Percentiles rank a stretch among this genome's conserved stretches.
These are phyloP conservation scores for Agraylea sexmaculata DNA, from an alignment of 1,140 invertebrate genomes.

Conservation along the genomic window DNA sequence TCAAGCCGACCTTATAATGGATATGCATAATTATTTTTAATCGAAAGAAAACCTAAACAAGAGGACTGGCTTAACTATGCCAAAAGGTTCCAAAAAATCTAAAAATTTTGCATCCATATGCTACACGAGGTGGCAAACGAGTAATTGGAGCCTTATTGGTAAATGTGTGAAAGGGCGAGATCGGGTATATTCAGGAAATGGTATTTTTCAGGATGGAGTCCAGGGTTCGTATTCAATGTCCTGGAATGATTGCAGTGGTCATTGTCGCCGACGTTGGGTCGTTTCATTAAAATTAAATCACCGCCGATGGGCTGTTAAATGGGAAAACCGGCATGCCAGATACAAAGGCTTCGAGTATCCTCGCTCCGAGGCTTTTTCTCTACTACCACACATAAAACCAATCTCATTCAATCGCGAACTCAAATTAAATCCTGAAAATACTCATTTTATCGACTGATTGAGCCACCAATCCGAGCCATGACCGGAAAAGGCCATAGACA, in stretches of 20 bases:
- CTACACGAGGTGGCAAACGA: not conserved
- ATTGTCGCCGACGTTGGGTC: not conserved
- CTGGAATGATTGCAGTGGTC: not conserved
- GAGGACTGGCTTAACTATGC: too few species aligned
- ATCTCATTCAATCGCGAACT: not conserved
- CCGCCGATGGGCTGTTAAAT: conserved; percentile 2
- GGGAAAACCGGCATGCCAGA: not conserved
- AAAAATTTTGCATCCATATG: too few species aligned
- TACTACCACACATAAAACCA: not conserved
- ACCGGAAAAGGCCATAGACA: too few species aligned
- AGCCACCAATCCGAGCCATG: too few species aligned
- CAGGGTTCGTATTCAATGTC: not conserved
- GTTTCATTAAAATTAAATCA: conserved; percentile 5
- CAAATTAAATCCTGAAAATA: not conserved
- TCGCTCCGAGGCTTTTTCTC: not conserved
- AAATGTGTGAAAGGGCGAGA: not conserved
- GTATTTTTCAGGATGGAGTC: not conserved
- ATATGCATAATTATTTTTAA: too few species aligned
- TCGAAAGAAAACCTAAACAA: too few species aligned
- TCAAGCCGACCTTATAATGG: too few species aligned
- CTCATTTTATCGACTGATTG: too few species aligned
- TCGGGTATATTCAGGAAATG: not conserved
- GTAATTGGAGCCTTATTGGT: not conserved
- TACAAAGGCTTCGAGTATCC: not conserved
- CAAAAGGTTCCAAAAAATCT: too few species aligned